These are phyloP conservation scores for Spatulosminthurus flaviceps DNA, from an alignment of 2,888 invertebrate species.

Conservation along the genomic window DNA sequence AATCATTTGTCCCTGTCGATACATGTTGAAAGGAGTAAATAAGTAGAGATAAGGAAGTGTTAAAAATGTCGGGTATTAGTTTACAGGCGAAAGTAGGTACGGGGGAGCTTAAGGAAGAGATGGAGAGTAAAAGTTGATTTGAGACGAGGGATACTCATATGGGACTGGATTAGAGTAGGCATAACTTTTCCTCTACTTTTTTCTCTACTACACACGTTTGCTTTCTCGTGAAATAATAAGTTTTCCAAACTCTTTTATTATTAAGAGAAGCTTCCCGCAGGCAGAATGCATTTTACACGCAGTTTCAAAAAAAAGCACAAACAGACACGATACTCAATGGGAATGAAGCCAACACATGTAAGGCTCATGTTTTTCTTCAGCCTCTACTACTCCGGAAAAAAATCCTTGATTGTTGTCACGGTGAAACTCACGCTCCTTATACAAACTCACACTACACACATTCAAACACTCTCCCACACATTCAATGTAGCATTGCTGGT, in stretches of 20 bases:
- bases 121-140: slow-evolving; percentile 38
- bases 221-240: slow-evolving; percentile 44
- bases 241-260: slow-evolving; percentile 47
- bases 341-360: slow-evolving; percentile 28
- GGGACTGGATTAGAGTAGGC: slow-evolving; percentile 31
- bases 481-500: neutral
- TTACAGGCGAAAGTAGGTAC: too few relatives aligned
- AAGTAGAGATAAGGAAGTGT: too few relatives aligned
- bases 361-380: neutral
- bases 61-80: too few relatives aligned
- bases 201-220: neutral
- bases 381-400: neutral
- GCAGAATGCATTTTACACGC: slow-evolving; percentile 46
- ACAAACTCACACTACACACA: neutral
- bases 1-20: too few relatives aligned
- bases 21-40: too few relatives aligned
- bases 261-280: slow-evolving; percentile 45
- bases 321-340: slow-evolving; percentile 20
- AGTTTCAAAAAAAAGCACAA: slow-evolving; percentile 20
- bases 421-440: neutral
- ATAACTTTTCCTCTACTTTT: slow-evolving; percentile 31
- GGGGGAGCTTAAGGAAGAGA: too few relatives aligned
- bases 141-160: slow-evolving; percentile 1
- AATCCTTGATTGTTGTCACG: neutral
- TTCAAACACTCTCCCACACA: neutral